A percentile compares a stretch with the other conserved stretches of the same genome.
Conservation (phyloP, 2,113 vertebrate genomes). For the Semnornis frantzii region DNA sequence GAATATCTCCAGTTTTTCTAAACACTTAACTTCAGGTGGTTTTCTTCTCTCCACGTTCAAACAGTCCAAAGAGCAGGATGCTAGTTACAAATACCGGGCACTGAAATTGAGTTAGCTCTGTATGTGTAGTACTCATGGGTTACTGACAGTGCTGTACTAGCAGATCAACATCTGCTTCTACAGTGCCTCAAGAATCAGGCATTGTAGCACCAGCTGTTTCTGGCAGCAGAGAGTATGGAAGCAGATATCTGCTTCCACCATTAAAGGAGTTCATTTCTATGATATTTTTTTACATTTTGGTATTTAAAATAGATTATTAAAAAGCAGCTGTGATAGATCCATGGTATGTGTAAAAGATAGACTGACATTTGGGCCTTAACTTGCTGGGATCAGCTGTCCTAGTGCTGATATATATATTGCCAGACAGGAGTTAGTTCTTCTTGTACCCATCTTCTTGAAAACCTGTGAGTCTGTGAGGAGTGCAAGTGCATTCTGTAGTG, state of each 20-base stretch:
- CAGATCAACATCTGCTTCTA: slow-evolving; percentile 38
- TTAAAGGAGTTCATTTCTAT: slow-evolving; percentile 18
- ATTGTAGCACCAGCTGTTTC: slow-evolving; percentile 26
- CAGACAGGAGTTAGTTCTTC: slow-evolving; percentile 15
- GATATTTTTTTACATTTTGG: slow-evolving; percentile 47
- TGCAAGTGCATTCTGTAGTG: slow-evolving; percentile 31
- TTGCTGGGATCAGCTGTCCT: slow-evolving; percentile 45
- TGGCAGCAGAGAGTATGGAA: neutral
- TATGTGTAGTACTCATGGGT: slow-evolving; percentile 33
- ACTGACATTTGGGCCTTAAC: slow-evolving; percentile 54
- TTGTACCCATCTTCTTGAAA: slow-evolving; percentile 37
- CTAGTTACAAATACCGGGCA: slow-evolving; percentile 42
- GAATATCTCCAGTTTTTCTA: slow-evolving; percentile 51
- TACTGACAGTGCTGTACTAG: neutral
- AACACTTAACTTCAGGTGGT: slow-evolving; percentile 49
- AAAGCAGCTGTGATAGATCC: slow-evolving; percentile 4
- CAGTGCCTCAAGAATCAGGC: slow-evolving; percentile 24
- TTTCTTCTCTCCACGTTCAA: slow-evolving; percentile 26
- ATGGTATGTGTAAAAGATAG: neutral
- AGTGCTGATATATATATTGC: slow-evolving; percentile 62
- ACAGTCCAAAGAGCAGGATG: slow-evolving; percentile 33
- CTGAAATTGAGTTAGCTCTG: slow-evolving; percentile 3
- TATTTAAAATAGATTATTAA: slow-evolving; percentile 26
- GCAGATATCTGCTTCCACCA: neutral
- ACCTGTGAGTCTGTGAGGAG: slow-evolving; percentile 40